A percentile compares a stretch with the other conserved stretches of the same genome.
phyloP scores from a whole-genome alignment of 2,888 invertebrate species.

The Mythimna vitellina region DNA sequence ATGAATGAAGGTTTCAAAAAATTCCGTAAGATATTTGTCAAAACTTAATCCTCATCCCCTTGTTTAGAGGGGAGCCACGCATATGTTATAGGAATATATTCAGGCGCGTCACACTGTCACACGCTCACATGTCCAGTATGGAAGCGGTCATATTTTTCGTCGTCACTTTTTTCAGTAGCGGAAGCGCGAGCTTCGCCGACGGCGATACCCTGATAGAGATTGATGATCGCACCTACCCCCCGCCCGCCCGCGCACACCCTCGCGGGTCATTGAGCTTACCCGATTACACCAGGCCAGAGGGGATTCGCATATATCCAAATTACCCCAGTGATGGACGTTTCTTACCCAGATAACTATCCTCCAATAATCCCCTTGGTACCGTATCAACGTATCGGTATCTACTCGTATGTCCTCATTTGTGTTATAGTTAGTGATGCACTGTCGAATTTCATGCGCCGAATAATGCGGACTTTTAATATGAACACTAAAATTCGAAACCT shows the following conservation, averaged over 20 bases:
- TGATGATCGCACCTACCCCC: conserved; percentile 81
- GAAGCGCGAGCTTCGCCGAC: conserved; percentile 75
- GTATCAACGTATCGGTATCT: conserved; percentile 61
- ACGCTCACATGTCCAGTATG: conserved; percentile 75
- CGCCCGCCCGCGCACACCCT: conserved; percentile 66
- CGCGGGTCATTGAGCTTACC: conserved; percentile 83
- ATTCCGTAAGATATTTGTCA: conserved; percentile 34
- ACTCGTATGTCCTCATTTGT: conserved; percentile 50
- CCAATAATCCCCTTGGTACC: conserved; percentile 72
- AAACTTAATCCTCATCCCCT: conserved; percentile 40
- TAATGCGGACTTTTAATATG: conserved; percentile 57
- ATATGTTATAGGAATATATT: conserved; percentile 57
- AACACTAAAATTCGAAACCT: conserved; percentile 63
- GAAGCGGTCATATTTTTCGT: conserved; percentile 84
- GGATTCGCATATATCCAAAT: conserved; percentile 90
- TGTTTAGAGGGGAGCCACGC: conserved; percentile 32
- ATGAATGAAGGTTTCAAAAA: conserved; percentile 8
- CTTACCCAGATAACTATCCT: conserved; percentile 83
- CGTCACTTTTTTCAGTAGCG: conserved; percentile 79
- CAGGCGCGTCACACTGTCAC: conserved; percentile 66
- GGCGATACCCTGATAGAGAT: conserved; percentile 86
- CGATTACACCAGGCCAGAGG: conserved; percentile 84
- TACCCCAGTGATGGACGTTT: conserved; percentile 88
- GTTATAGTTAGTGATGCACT: conserved; percentile 49
- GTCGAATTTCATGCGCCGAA: conserved; percentile 60